Conservation (phyloP, 2,113 vertebrate species). For the Calypte anna region DNA sequence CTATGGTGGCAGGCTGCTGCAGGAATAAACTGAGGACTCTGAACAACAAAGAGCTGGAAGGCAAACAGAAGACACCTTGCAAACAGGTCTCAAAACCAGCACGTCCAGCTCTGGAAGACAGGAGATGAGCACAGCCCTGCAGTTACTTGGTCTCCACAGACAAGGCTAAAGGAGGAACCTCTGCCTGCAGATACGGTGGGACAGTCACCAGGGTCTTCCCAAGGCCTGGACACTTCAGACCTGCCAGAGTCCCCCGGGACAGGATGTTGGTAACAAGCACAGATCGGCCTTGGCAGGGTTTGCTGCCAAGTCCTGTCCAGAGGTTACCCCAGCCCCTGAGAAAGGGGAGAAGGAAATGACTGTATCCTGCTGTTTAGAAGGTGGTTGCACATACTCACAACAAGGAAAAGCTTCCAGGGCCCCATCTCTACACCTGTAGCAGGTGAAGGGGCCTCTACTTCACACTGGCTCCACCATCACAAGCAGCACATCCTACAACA, state of each 20-base stretch:
- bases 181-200: not conserved
- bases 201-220: not conserved
- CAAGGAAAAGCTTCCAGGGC: not conserved
- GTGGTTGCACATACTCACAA: not conserved
- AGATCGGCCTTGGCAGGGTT: not conserved
- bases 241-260: not conserved
- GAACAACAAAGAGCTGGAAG: not conserved
- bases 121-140: not conserved
- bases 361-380: not conserved
- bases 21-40: not conserved
- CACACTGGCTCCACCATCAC: not conserved
- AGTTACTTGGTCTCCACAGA: fast-evolving
- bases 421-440: not conserved
- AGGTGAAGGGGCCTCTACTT: not conserved
- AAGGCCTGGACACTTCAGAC: not conserved
- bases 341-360: not conserved
- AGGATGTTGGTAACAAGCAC: not conserved
- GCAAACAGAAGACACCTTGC: not conserved
- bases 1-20: not conserved
- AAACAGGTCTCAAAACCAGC: not conserved
- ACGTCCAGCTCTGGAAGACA: fast-evolving
- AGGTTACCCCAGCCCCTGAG: not conserved
- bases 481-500: not conserved
- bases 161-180: not conserved
- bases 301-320: not conserved